Conservation (phyloP, 2,888 invertebrate species). For the Rhingia rostrata region DNA sequence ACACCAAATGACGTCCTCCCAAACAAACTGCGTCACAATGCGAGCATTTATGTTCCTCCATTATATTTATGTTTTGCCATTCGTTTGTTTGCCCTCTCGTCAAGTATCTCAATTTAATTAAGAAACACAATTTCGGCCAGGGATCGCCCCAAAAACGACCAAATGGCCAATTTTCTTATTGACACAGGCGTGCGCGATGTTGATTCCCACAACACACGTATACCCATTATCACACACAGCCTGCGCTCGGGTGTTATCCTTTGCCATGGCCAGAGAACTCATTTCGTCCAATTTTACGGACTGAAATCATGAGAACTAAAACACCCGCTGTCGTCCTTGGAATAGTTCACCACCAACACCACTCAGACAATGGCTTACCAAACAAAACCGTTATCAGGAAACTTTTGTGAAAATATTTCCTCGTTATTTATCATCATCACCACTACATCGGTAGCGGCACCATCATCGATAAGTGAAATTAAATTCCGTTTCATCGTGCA, state of each 20-base stretch:
- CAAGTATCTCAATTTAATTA: conserved; percentile 53
- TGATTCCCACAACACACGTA: conserved; percentile 36
- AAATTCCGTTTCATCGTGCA: conserved; percentile 53
- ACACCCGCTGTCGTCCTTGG: conserved; percentile 28
- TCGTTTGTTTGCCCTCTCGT: neutral
- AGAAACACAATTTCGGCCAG: conserved; percentile 35
- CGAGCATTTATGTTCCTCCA: too few species aligned
- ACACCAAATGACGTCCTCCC: too few species aligned
- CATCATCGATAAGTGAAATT: conserved; percentile 70
- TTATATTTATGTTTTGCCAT: too few species aligned
- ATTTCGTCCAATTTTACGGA: conserved; percentile 29
- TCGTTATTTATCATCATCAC: conserved; percentile 55
- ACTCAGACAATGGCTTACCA: conserved; percentile 41
- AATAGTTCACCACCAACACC: conserved; percentile 36
- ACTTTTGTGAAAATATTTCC: conserved; percentile 26
- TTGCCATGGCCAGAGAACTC: too few species aligned
- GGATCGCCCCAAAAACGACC: conserved; percentile 21
- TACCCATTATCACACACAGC: conserved; percentile 16
- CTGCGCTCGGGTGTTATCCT: conserved; percentile 21
- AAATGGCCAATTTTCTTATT: conserved; percentile 36
- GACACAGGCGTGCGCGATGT: conserved; percentile 19
- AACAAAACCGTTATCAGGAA: conserved; percentile 44
- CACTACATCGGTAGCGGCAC: too few species aligned
- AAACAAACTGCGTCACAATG: too few species aligned
- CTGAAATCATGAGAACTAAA: conserved; percentile 38